Conservation (phyloP, 1,140 invertebrate species). For the Pogonomyrmex californicus region DNA sequence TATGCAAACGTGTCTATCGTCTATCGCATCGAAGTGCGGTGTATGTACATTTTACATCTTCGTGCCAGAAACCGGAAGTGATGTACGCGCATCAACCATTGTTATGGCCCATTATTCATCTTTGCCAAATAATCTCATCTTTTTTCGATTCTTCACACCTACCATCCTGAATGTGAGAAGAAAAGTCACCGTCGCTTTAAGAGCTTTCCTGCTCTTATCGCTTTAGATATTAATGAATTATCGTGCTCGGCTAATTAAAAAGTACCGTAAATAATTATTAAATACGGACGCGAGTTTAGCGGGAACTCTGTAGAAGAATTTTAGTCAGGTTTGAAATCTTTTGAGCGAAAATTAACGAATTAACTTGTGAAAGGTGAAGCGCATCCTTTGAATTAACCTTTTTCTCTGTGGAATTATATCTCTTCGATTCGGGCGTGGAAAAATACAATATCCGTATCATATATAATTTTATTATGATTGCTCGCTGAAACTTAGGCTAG, state of each 20-base stretch:
- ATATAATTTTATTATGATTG: neutral
- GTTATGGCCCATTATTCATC: conserved; percentile 67
- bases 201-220: neutral
- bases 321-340: neutral
- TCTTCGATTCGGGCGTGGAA: no score
- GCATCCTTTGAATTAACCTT: neutral
- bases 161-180: conserved; percentile 36
- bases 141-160: conserved; percentile 31
- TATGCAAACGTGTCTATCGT: conserved; percentile 33
- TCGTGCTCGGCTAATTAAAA: neutral
- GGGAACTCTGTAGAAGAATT: neutral
- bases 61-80: conserved; percentile 69
- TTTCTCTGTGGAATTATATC: neutral
- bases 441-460: neutral
- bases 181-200: conserved; percentile 9
- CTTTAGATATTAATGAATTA: conserved; percentile 24
- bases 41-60: conserved; percentile 55
- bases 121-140: conserved; percentile 77
- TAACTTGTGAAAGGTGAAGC: no score
- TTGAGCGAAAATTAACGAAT: neutral
- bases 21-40: neutral
- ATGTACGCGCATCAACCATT: conserved; percentile 38
- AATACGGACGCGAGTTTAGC: neutral
- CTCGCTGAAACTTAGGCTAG: neutral
- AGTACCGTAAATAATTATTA: conserved; percentile 4